Percentiles rank a stretch among this genome's conserved stretches.
Conservation (phyloP, 2,797 vertebrate species). For the Gephyroberyx darwinii region DNA sequence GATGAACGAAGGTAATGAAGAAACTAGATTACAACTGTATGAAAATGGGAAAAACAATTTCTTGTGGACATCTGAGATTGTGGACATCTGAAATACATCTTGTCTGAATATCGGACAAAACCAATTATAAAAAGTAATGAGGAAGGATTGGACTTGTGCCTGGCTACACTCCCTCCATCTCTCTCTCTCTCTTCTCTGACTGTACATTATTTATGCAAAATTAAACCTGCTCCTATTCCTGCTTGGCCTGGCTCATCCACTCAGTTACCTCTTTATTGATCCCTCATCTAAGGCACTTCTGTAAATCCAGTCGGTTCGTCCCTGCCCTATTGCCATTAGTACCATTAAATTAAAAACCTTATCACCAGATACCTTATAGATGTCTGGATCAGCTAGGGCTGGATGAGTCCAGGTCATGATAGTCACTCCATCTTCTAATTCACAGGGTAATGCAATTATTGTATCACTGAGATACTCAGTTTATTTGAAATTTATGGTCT, state of each 20-base stretch:
- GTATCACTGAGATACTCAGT: slow-evolving; percentile 29
- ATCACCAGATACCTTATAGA: slow-evolving; percentile 60
- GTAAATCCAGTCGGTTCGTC: slow-evolving; percentile 72
- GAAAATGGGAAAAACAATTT: background rate
- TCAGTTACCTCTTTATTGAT: slow-evolving; percentile 79
- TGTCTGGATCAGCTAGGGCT: slow-evolving; percentile 32
- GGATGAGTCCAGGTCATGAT: slow-evolving; percentile 21
- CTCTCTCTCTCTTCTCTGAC: slow-evolving; percentile 31
- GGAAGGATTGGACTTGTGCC: slow-evolving; percentile 13
- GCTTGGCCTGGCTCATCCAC: slow-evolving; percentile 75
- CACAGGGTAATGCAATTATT: slow-evolving; percentile 22
- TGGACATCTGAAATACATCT: slow-evolving; percentile 34
- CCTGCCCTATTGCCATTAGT: slow-evolving; percentile 59
- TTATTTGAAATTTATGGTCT: slow-evolving; percentile 13
- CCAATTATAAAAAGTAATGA: slow-evolving; percentile 27
- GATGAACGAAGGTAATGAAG: slow-evolving; percentile 26
- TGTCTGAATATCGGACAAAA: slow-evolving; percentile 41
- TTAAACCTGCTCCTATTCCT: slow-evolving; percentile 78
- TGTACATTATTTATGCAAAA: slow-evolving; percentile 84
- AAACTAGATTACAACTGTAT: slow-evolving; percentile 28
- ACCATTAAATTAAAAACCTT: slow-evolving; percentile 63
- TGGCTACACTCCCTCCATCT: slow-evolving; percentile 30
- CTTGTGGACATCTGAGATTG: slow-evolving; percentile 20
- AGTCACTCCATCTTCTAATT: slow-evolving; percentile 47
- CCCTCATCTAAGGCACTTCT: slow-evolving; percentile 74